Conservation (phyloP, 92 coral and sea anemone genomes). For the Epizoanthus stellaris region DNA sequence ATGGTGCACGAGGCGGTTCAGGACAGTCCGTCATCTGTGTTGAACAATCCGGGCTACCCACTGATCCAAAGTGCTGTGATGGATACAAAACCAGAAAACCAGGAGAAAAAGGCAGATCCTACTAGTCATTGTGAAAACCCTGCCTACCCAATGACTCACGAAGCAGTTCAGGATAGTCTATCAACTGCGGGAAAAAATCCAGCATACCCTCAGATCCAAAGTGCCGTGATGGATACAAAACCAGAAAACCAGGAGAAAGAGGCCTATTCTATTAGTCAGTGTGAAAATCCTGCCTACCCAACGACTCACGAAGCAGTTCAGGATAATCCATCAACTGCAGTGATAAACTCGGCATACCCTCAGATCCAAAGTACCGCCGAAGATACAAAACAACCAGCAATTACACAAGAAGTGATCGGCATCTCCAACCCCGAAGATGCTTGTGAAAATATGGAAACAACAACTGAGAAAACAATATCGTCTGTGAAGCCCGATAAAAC, state of each 20-base stretch:
- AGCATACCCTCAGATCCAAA: slow-evolving; percentile 17
- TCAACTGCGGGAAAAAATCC: neutral
- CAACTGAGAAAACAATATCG: neutral
- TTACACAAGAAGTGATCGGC: neutral
- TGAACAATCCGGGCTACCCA: slow-evolving; percentile 5
- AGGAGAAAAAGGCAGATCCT: neutral
- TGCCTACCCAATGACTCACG: slow-evolving; percentile 15
- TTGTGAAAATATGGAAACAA: neutral
- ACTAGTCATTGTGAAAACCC: neutral
- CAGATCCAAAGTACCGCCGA: slow-evolving; percentile 11
- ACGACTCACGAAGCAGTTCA: slow-evolving; percentile 16
- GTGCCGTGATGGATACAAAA: slow-evolving; percentile 16
- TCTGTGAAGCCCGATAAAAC: too few species aligned
- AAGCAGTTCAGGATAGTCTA: slow-evolving; percentile 22
- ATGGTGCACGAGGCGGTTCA: slow-evolving; percentile 19
- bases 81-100: neutral
- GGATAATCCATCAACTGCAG: neutral
- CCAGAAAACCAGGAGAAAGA: neutral
- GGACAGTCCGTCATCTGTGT: neutral
- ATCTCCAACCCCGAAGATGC: slow-evolving; percentile 5
- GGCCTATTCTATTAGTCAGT: neutral
- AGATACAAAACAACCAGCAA: neutral
- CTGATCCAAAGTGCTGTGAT: slow-evolving; percentile 14
- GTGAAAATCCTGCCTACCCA: slow-evolving; percentile 14
- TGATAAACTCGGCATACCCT: slow-evolving; percentile 12